phyloP scores from a whole-genome alignment of 2,113 vertebrate species.

The Atrichornis clamosus region DNA sequence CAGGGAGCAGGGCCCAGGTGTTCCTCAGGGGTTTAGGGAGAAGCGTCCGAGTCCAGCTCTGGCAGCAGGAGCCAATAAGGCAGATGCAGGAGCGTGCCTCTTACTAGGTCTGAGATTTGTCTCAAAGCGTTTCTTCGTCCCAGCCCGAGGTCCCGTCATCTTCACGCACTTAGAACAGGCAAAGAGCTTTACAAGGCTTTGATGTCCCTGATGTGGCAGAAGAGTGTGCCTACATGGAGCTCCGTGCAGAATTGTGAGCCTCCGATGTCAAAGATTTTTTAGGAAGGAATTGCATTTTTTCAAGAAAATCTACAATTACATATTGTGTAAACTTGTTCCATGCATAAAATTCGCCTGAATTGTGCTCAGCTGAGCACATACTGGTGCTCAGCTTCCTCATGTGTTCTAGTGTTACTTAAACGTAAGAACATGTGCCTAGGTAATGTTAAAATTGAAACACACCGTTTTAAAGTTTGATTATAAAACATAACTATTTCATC shows the following conservation, averaged over 20 bases:
- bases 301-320: rapidly evolving
- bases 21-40: rapidly evolving
- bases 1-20: rapidly evolving
- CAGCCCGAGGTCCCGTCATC: neutral
- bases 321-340: rapidly evolving
- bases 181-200: neutral
- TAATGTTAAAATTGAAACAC: neutral
- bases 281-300: neutral
- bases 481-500: neutral
- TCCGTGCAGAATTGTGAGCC: neutral
- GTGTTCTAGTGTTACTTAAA: neutral
- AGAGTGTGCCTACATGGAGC: neutral
- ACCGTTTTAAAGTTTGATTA: neutral
- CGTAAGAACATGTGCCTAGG: rapidly evolving
- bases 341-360: neutral
- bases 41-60: rapidly evolving
- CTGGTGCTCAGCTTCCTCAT: neutral
- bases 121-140: rapidly evolving
- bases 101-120: rapidly evolving
- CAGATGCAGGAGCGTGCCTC: neutral
- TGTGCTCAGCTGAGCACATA: neutral
- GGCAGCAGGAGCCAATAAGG: neutral
- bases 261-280: rapidly evolving
- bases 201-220: neutral
- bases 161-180: neutral